These are phyloP conservation scores for Drosophila fulvimacula DNA, from an alignment of 2,888 invertebrate species.

Conservation along the genomic window DNA sequence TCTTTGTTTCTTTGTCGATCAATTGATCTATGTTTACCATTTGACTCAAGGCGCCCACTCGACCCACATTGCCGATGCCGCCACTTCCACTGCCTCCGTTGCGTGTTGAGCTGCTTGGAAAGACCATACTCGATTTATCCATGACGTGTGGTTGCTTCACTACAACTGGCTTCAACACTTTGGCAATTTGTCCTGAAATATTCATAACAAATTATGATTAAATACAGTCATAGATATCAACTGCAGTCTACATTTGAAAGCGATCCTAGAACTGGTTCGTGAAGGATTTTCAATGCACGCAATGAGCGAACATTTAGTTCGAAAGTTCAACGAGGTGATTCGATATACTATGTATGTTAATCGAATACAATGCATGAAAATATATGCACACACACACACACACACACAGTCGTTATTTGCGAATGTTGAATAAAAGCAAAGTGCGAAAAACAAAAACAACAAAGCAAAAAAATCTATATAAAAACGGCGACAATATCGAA, in stretches of 20 bases:
- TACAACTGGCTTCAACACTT: conserved; percentile 81
- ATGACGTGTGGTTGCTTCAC: conserved; percentile 77
- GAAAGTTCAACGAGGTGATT: conserved; percentile 25
- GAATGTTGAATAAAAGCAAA: conserved; percentile 44
- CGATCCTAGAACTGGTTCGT: not conserved
- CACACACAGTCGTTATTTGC: conserved; percentile 7
- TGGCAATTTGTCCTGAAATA: conserved; percentile 83
- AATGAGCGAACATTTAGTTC: conserved; percentile 1
- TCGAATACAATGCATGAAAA: conserved; percentile 7
- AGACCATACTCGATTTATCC: conserved; percentile 56
- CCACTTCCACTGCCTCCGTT: conserved; percentile 49
- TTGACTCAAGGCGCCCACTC: conserved; percentile 77
- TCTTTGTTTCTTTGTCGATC: not conserved
- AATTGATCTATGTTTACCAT: conserved; percentile 65
- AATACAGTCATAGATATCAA: too few species aligned
- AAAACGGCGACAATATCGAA: conserved; percentile 23
- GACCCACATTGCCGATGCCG: conserved; percentile 68
- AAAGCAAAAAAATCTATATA: conserved; percentile 18
- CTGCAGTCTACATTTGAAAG: too few species aligned
- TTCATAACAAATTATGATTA: too few species aligned
- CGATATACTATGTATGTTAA: conserved; percentile 7
- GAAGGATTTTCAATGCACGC: conserved; percentile 5
- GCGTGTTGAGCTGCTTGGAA: conserved; percentile 59
- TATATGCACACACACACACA: not conserved
- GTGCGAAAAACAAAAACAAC: conserved; percentile 41